Evolutionary conservation across 2,797 vertebrate species (phyloP), one percentile per base, ranked within the genome.

Genomic region (Anomalospiza imberbis): DNA sequence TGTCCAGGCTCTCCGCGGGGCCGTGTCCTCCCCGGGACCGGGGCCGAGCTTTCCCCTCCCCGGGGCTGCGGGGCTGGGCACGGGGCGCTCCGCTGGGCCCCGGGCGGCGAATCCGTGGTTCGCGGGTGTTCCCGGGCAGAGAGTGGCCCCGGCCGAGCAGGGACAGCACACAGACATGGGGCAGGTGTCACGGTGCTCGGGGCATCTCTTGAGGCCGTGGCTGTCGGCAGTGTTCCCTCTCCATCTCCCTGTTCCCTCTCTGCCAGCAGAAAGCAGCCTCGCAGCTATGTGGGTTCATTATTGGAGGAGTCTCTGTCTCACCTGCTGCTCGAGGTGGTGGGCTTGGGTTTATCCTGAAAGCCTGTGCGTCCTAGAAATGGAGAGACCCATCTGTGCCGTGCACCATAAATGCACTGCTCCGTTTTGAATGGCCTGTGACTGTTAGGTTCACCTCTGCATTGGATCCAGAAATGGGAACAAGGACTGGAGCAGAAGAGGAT

Each of bases 161-260:
- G 45, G 6, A 32, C n/a, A 14, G 67, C 48, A 9, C 14, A 2
- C 0, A 48, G 1, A 7, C 34, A 0, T 3, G 2, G 5, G 13
- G 40, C 42, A 17, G 58, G 24, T 17, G 6, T 14, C 32, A 6
- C 8, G 6, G 28, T 12, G 32, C 61, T 32, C 26, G 2, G 61
- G 14, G 47, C 22, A 6, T 10, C n/a, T 8, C n/a, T 12, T 10
- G 36, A 8, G 51, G 60, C n/a, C 13, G 4, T 17, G 60, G 29
- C 1, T 26, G 4, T 21, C 0, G 8, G 10, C 26, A 6, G 36
- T 1, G 44, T 1, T 16, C 53, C n/a, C n/a, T 21, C 17, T 47
- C 25, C 29, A 4, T 47, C 24, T 22, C 45, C 45, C 29, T 31
- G 0, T 9, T 20, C 28, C 29, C n/a, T 19, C 31, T 22, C 61